phyloP scores from a whole-genome alignment of 2,888 invertebrate genomes.

The Chymomyza amoena region DNA sequence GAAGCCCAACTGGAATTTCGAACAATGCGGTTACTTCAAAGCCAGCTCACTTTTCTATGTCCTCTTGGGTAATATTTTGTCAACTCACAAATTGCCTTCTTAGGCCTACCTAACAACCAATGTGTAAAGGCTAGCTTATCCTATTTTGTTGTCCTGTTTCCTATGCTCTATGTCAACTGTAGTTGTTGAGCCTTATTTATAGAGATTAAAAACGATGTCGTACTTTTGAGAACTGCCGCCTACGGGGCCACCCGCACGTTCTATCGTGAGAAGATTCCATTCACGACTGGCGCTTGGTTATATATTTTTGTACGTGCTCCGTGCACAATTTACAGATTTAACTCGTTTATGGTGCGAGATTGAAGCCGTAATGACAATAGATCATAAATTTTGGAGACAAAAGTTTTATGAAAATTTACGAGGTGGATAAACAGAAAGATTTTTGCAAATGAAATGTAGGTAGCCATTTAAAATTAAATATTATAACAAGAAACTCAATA shows the following conservation, averaged over 20 bases:
- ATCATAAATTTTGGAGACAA: conserved; percentile 29
- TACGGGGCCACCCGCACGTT: conserved; percentile 50
- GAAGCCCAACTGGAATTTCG: conserved; percentile 26
- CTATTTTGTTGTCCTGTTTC: background rate
- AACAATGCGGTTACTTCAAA: conserved; percentile 39
- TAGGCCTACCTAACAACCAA: background rate
- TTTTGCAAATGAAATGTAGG: background rate
- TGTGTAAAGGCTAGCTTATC: background rate
- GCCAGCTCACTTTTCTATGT: conserved; percentile 11
- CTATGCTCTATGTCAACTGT: conserved; percentile 34
- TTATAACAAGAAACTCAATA: background rate
- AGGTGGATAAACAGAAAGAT: background rate
- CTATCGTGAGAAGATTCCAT: conserved; percentile 59
- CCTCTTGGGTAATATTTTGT: conserved; percentile 50
- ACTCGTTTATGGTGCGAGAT: conserved; percentile 40
- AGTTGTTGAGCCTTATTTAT: conserved; percentile 60
- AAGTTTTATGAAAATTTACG: background rate
- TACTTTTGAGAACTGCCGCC: conserved; percentile 39
- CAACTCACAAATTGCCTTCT: conserved; percentile 65
- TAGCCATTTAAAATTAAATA: background rate
- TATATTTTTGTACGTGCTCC: conserved; percentile 8
- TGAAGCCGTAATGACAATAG: conserved; percentile 25
- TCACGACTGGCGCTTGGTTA: conserved; percentile 29
- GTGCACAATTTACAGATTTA: conserved; percentile 28
- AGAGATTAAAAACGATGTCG: conserved; percentile 18